Conservation (phyloP, 2,113 vertebrate genomes). For the Charina bottae region DNA sequence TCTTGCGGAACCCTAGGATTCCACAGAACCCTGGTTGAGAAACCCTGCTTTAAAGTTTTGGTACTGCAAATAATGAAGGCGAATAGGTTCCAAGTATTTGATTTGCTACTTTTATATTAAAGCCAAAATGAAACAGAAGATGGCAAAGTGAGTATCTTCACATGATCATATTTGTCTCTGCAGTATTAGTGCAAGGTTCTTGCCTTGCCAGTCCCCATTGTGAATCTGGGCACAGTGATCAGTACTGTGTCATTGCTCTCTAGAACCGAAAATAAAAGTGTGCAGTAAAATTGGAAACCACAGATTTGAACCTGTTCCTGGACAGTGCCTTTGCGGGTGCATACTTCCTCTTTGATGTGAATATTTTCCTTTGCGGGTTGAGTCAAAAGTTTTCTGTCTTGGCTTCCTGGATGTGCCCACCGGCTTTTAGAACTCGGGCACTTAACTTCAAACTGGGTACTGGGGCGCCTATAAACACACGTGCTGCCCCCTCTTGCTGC, state of each 20-base stretch:
- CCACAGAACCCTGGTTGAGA: too few relatives aligned
- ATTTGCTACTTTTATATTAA: neutral
- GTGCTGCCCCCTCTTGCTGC: neutral
- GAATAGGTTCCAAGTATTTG: neutral
- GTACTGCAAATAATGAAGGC: neutral
- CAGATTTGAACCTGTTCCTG: neutral
- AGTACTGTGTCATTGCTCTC: neutral
- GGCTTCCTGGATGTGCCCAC: neutral
- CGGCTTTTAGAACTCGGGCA: neutral
- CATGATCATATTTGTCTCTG: neutral
- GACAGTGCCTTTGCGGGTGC: neutral
- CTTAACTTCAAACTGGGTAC: neutral
- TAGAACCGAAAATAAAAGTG: neutral
- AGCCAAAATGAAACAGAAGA: neutral
- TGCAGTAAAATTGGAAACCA: neutral
- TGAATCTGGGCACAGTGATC: neutral
- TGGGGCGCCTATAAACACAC: neutral
- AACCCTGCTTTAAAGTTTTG: neutral
- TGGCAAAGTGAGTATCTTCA: neutral
- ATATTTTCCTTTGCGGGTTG: neutral
- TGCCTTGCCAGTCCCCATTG: neutral
- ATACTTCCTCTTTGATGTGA: neutral
- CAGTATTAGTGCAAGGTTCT: neutral
- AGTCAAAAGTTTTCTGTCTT: neutral
- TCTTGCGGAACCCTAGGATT: too few relatives aligned